These are phyloP conservation scores for Aphyosemion australe DNA, from an alignment of 2,113 vertebrate species.

Conservation along the genomic window DNA sequence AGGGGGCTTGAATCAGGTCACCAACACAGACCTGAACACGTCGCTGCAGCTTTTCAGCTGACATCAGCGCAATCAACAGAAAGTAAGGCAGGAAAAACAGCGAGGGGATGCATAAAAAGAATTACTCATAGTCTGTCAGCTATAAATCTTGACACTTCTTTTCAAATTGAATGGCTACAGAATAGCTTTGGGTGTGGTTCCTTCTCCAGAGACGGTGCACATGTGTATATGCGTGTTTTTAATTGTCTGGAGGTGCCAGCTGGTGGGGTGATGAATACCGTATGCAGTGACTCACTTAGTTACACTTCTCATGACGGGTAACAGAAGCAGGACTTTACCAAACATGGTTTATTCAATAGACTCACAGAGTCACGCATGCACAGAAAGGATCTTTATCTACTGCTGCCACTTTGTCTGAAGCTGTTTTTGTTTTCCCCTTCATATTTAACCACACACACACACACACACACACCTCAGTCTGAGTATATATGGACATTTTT, in stretches of 20 bases:
- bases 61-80: constrained; percentile 55
- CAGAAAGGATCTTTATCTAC: constrained; percentile 32
- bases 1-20: constrained; percentile 51
- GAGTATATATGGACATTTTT: constrained; percentile 77
- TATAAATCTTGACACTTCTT: constrained; percentile 56
- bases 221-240: constrained; percentile 44
- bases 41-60: constrained; percentile 49
- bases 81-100: constrained; percentile 35
- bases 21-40: constrained; percentile 17
- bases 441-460: constrained; percentile 11
- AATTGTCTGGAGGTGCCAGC: constrained; percentile 57
- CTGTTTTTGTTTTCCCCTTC: constrained; percentile 4
- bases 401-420: constrained; percentile 1
- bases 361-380: constrained; percentile 20
- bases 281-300: constrained; percentile 56
- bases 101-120: constrained; percentile 57
- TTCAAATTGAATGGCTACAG: constrained; percentile 36
- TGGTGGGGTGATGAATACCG: constrained; percentile 56
- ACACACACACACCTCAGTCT: constrained; percentile 29
- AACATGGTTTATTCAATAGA: constrained; percentile 1
- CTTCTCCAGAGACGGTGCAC: neutral
- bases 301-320: constrained; percentile 61
- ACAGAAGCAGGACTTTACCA: constrained; percentile 31
- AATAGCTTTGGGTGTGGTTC: constrained; percentile 30
- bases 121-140: constrained; percentile 42